Evolutionary conservation across 2,888 invertebrate genomes (phyloP).

Genomic region (Hydrotaea cyrtoneurina): DNA sequence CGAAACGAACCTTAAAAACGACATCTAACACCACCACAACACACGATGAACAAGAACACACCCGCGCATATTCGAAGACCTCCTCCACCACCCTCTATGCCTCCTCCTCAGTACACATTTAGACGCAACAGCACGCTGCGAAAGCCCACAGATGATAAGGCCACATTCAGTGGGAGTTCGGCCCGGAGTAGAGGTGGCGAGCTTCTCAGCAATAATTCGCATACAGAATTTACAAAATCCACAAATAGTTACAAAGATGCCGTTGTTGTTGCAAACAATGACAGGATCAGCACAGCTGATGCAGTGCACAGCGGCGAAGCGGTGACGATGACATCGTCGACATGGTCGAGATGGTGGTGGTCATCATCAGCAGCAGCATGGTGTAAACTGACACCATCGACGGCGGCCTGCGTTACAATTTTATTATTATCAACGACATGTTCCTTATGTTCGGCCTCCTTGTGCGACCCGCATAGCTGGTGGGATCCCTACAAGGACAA

Average conservation of each 20-base stretch:
- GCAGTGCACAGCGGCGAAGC: conserved; percentile 41
- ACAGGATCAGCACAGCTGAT: conserved; percentile 49
- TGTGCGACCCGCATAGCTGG: conserved; percentile 85
- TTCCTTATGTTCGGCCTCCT: conserved; percentile 77
- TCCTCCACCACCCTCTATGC: conserved; percentile 42
- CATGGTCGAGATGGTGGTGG: conserved; percentile 15
- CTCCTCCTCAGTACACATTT: conserved; percentile 44
- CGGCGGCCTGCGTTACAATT: conserved; percentile 71
- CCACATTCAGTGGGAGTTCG: conserved; percentile 50
- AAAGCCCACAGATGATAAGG: background rate
- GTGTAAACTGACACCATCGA: conserved; percentile 47
- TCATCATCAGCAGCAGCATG: background rate
- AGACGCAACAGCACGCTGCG: background rate
- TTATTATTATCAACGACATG: conserved; percentile 77
- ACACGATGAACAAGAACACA: conserved; percentile 59
- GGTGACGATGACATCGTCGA: conserved; percentile 28
- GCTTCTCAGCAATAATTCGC: background rate
- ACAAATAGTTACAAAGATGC: conserved; percentile 29
- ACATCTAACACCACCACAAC: conserved; percentile 63
- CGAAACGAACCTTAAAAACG: conserved; percentile 69
- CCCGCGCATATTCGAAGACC: conserved; percentile 48
- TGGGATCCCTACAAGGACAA: conserved; percentile 85
- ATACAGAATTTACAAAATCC: background rate
- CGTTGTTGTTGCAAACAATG: conserved; percentile 41
- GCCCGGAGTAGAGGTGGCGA: conserved; percentile 58